phyloP scores from a whole-genome alignment of 2,888 invertebrate genomes.

The Teleiodes luculella region DNA sequence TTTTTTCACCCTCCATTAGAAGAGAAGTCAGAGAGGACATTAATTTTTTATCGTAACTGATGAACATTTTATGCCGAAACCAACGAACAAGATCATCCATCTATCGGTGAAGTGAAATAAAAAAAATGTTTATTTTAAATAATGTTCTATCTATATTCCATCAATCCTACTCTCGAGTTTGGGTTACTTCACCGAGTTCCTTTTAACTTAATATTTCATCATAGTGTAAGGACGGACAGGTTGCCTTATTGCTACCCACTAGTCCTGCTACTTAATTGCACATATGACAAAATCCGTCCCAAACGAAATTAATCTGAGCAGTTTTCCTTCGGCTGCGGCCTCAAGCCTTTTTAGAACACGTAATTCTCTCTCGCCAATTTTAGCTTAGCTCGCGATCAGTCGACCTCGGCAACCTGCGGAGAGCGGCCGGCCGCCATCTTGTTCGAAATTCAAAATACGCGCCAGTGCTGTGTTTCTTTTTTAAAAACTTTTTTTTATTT shows the following conservation, averaged over 20 bases:
- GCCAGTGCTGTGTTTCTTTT: constrained; percentile 42
- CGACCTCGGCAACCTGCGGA: constrained; percentile 65
- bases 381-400: constrained; percentile 54
- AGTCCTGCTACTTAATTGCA: constrained; percentile 20
- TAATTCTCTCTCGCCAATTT: constrained; percentile 52
- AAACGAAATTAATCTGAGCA: constrained; percentile 39
- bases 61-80: too few species aligned
- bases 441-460: constrained; percentile 52
- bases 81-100: too few species aligned
- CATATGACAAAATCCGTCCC: constrained; percentile 36
- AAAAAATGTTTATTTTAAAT: too few species aligned
- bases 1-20: too few species aligned
- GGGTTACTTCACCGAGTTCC: too few species aligned
- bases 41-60: too few species aligned
- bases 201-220: too few species aligned
- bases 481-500: constrained; percentile 28
- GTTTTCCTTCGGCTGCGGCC: constrained; percentile 69
- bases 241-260: not conserved
- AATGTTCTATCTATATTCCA: too few species aligned
- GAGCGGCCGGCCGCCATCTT: constrained; percentile 56
- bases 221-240: not conserved
- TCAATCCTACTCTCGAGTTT: too few species aligned
- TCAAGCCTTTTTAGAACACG: constrained; percentile 58
- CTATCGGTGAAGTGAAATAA: too few species aligned
- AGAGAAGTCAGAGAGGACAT: too few species aligned